These are phyloP conservation scores for Cryptoleucopteryx plumbea DNA, from an alignment of 2,113 vertebrate genomes.

Conservation along the genomic window DNA sequence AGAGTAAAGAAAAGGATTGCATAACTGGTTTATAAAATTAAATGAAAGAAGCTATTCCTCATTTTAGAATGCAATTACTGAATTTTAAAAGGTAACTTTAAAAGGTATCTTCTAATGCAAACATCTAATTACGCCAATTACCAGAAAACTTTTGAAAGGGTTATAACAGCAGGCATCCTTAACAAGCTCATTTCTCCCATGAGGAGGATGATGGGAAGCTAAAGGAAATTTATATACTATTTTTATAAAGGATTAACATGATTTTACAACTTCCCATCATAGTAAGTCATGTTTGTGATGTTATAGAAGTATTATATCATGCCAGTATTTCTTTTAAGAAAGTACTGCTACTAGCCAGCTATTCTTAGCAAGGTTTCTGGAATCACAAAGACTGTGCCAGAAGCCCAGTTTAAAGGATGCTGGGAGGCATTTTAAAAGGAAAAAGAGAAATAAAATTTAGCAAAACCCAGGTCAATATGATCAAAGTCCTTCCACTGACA, in stretches of 20 bases:
- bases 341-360: background rate
- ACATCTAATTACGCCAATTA: background rate
- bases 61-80: background rate
- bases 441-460: background rate
- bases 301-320: background rate
- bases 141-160: background rate
- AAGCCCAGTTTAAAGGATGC: background rate
- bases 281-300: background rate
- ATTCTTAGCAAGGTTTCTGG: constrained; percentile 32
- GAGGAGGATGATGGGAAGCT: background rate
- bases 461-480: background rate
- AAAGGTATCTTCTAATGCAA: background rate
- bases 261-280: background rate
- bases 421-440: background rate
- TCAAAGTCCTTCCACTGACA: background rate
- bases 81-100: background rate
- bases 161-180: background rate
- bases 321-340: background rate
- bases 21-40: background rate
- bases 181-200: background rate
- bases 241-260: background rate
- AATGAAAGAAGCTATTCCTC: background rate
- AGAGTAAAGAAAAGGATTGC: background rate
- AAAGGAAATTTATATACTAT: background rate
- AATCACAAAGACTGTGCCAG: background rate